These are phyloP conservation scores for Drosophila hamatofila DNA, from an alignment of 2,888 invertebrate genomes.

Conservation along the genomic window DNA sequence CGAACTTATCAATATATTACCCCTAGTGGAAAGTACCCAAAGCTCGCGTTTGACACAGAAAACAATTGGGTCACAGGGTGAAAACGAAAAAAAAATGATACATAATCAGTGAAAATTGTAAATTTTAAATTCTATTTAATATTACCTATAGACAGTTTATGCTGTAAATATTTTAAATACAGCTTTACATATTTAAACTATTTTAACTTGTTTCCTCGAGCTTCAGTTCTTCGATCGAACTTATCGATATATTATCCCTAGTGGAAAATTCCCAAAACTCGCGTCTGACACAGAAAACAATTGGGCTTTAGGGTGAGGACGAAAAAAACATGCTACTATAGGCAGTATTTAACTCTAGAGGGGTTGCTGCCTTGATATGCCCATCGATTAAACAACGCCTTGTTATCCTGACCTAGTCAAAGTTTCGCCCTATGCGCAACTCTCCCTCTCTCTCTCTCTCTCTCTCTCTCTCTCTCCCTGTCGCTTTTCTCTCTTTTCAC, in stretches of 20 bases:
- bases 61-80: no score
- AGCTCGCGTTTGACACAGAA: no score
- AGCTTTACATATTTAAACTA: background rate
- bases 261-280: conserved; percentile 71
- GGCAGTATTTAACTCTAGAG: background rate
- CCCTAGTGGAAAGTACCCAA: no score
- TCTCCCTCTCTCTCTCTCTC: conserved; percentile 16
- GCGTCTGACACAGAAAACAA: conserved; percentile 33
- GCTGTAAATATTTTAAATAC: background rate
- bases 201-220: background rate
- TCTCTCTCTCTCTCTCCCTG: background rate
- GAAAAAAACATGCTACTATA: background rate
- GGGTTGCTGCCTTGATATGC: conserved; percentile 38
- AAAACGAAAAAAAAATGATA: no score
- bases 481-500: background rate
- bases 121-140: background rate
- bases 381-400: conserved; percentile 70
- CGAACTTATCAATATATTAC: no score
- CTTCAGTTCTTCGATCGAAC: background rate
- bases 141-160: background rate
- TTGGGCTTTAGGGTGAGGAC: conserved; percentile 2
- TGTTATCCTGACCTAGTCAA: conserved; percentile 76
- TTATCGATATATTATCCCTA: conserved; percentile 15
- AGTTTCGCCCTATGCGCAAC: conserved; percentile 46
- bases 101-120: background rate